phyloP scores from a whole-genome alignment of 2,888 invertebrate species.

The Ferrisia virgata region DNA sequence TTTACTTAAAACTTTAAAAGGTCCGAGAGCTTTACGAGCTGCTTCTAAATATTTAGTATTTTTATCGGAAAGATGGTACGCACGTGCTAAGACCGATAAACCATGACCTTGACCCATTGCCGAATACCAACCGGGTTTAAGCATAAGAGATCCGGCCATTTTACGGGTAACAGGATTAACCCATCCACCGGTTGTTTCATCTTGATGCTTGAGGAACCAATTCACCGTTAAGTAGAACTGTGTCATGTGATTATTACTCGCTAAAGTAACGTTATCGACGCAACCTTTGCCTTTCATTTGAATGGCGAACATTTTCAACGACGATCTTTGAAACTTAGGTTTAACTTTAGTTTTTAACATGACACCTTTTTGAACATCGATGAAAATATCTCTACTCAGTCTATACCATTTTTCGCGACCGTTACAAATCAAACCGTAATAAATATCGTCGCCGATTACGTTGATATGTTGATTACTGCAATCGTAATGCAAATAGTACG shows the following conservation, averaged over 20 bases:
- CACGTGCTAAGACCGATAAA: constrained; percentile 88
- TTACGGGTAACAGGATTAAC: constrained; percentile 80
- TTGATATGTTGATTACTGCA: constrained; percentile 48
- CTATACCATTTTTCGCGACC: constrained; percentile 56
- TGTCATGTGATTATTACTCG: constrained; percentile 80
- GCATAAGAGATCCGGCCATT: constrained; percentile 69
- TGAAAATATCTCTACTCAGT: constrained; percentile 80
- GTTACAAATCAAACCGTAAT: constrained; percentile 70
- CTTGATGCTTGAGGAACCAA: constrained; percentile 88
- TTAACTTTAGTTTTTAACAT: constrained; percentile 62
- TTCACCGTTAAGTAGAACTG: constrained; percentile 89
- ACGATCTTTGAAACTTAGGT: constrained; percentile 67
- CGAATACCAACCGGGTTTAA: constrained; percentile 90
- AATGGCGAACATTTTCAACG: constrained; percentile 65
- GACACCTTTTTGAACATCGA: constrained; percentile 84
- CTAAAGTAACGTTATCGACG: constrained; percentile 73
- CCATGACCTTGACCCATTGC: constrained; percentile 99
- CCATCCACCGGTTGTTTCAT: constrained; percentile 85
- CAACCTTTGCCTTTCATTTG: constrained; percentile 69
- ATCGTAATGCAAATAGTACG: constrained; percentile 47
- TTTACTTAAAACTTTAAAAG: constrained; percentile 70
- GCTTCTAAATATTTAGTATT: constrained; percentile 74
- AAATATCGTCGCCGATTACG: not conserved
- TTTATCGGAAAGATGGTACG: constrained; percentile 77
- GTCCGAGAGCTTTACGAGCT: constrained; percentile 74